Base-by-base conservation (phyloP, 2,888 invertebrate species). In the Ectemnius continuus region DNA sequence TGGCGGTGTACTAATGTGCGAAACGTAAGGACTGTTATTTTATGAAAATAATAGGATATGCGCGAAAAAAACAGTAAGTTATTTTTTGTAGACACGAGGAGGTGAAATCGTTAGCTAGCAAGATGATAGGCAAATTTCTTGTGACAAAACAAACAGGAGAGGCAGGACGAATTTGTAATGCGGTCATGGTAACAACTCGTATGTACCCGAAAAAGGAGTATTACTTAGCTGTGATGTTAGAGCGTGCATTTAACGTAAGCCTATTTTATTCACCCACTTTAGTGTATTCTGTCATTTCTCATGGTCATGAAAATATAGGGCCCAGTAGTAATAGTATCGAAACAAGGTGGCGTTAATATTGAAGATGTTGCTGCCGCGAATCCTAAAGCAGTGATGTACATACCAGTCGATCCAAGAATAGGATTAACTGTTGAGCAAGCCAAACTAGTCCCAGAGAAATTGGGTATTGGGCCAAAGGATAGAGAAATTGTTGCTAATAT, bases 171-270 rank as follows among this genome's bases (percentile, higher is more conserved):
- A 95, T 97, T 86, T 98, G 98, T 89, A 97, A 97, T 91, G 93
- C 95, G 88, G 97, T 98, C 4, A 98, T 99, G 98, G 95, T 99
- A 16, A 96, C 98, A 16, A 98, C 98, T 90, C 93, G 99, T 66
- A 96, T 98, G 91, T 99, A 97, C 91, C 97, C 98, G 0, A 93
- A 99, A 16, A 94, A 97, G 83, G 99, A 99, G 91, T 99, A 95
- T 92, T 99, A 99, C 91, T 95, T 99, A 88, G 97, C 98, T 66
- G 96, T 99, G 81, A 97, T 98, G 95, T 95, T 99, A 96, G 99
- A 99, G 91, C 93, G 98, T 80, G 95, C 96, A 64, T 98, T 97
- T 88, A 94, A 94, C 88, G 86, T 86, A 71, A 76, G 75, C 73
- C 23, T 57, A 56, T 1, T 26, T 26, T 18, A 13, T 58, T 18